phyloP scores from a whole-genome alignment of 1,140 invertebrate genomes.

The Cryptotermes secundus region DNA sequence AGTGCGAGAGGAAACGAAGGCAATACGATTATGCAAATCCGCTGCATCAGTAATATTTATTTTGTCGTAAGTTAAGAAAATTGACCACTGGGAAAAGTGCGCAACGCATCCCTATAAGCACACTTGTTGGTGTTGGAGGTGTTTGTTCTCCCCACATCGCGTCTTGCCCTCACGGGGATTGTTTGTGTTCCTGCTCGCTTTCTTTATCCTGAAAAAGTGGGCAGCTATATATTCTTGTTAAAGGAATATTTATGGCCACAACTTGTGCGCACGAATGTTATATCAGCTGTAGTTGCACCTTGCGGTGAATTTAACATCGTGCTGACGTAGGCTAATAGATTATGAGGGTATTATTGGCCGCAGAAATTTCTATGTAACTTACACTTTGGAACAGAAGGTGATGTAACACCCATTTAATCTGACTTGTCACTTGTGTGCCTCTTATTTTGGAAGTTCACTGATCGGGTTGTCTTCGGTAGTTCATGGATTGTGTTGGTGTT shows the following conservation, averaged over 20 bases:
- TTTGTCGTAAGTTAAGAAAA: background rate
- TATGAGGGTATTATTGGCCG: too few species aligned
- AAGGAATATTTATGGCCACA: background rate
- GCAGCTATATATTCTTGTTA: slow-evolving; percentile 3
- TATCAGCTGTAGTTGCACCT: background rate
- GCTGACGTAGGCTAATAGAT: too few species aligned
- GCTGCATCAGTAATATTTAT: background rate
- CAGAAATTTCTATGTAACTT: too few species aligned
- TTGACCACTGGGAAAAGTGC: background rate
- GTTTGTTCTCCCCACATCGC: background rate
- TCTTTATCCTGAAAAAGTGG: slow-evolving; percentile 9
- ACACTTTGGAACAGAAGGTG: too few species aligned
- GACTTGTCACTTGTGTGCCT: too few species aligned
- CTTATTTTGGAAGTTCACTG: too few species aligned
- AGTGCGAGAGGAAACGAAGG: background rate
- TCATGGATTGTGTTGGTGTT: too few species aligned
- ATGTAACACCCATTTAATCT: too few species aligned
- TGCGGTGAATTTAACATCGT: background rate
- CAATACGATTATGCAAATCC: background rate
- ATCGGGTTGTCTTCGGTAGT: too few species aligned
- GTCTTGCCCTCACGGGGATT: background rate
- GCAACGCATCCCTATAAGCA: background rate
- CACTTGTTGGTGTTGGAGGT: background rate
- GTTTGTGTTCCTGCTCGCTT: background rate
- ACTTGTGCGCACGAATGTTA: background rate